A percentile compares a stretch with the other conserved stretches of the same genome.
Conservation (phyloP, 2,797 vertebrate species). For the Tokudaia muenninki region DNA sequence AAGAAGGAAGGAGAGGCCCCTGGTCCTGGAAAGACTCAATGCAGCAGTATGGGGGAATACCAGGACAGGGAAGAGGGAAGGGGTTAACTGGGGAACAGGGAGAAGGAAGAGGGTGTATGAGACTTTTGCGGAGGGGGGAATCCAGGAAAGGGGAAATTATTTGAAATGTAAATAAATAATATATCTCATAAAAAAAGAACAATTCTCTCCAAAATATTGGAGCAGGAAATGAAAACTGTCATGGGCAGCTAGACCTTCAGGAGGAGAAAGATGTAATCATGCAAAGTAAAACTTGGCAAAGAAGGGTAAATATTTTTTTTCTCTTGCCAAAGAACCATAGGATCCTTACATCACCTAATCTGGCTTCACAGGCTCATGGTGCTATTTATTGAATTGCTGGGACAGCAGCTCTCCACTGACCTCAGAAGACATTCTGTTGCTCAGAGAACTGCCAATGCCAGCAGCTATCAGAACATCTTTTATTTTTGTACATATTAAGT, state of each 20-base stretch:
- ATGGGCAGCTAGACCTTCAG: neutral
- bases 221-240: neutral
- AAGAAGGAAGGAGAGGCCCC: too few species aligned
- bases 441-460: slow-evolving; percentile 20
- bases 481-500: slow-evolving; percentile 69
- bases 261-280: slow-evolving; percentile 57
- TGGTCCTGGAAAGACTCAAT: too few species aligned
- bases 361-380: slow-evolving; percentile 16
- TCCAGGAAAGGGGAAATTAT: too few species aligned
- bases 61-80: too few species aligned
- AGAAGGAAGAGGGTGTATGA: too few species aligned
- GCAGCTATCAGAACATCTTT: slow-evolving; percentile 40
- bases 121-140: too few species aligned
- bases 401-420: neutral
- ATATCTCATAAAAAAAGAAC: neutral
- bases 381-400: slow-evolving; percentile 69
- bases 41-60: too few species aligned
- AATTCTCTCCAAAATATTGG: slow-evolving; percentile 23
- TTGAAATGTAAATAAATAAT: too few species aligned
- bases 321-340: slow-evolving; percentile 62
- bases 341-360: slow-evolving; percentile 52
- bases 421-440: slow-evolving; percentile 66
- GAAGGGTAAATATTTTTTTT: slow-evolving; percentile 20
- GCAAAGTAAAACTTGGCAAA: slow-evolving; percentile 67
- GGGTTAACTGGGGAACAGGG: too few species aligned